Base-by-base conservation (phyloP, 2,888 invertebrate genomes). In the Rhagonycha lutea region DNA sequence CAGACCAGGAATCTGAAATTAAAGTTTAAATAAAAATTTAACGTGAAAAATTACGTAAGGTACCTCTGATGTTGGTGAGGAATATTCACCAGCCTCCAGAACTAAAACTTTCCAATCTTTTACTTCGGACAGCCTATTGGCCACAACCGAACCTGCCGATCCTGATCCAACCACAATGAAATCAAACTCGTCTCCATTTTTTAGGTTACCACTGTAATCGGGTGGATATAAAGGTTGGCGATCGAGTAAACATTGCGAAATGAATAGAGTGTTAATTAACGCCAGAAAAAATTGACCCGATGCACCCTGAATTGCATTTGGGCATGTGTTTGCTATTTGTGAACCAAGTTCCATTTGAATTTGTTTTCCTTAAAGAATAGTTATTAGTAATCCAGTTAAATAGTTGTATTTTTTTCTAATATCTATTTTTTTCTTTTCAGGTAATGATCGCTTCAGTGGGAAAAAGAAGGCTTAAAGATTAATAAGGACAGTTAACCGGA, bases 121-220 rank as follows among this genome's bases (percentile, higher is more conserved):
- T 9, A 86, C 83, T 80, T 90, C 90, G 0, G 88, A 86, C 0
- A 91, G 83, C 72, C 91, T 86, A 73, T 85, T 88, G 0, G 91
- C 90, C 1, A 91, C 79, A 0, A 89, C 89, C 0, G 90, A 88
- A 1, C 91, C 91, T 0, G 90, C 90, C 0, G 90, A 87, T 14
- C 89, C 89, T n/a, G 87, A 88, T 10, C 90, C 90, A 65, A 90
- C 88, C 70, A 91, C 88, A 28, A 90, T 87, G 84, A 89, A 90
- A 77, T 90, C 90, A 80, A 88, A 90, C 77, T 81, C 80, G 12
- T 85, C 83, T 62, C 77, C 74, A 63, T 85, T 81, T 0, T 68
- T 69, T 1, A 84, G 24, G 18, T 74, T 71, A 0, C 9, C 24
- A 4, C 70, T 28, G 14, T 70, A 62, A 11, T 70, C 70, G 14